Evolutionary conservation across 1,140 invertebrate genomes (phyloP), one percentile per base, ranked within the genome.

Genomic region (Apocrypta bakeri): DNA sequence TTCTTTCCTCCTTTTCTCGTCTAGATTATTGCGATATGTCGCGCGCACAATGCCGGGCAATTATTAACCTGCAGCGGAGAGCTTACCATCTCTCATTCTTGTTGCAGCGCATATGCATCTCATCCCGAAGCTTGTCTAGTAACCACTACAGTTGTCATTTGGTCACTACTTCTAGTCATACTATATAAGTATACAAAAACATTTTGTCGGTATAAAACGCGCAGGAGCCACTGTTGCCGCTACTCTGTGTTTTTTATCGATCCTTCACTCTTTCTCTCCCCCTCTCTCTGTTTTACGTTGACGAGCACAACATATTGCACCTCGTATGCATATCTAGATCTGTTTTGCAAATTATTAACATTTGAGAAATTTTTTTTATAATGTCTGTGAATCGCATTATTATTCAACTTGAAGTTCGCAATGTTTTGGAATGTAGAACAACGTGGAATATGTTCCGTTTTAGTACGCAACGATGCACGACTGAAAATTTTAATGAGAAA

Each of bases 21-120:
- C 81, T 84, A 88, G 87, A 87, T 88, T 87, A 88, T 88, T 86
- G 84, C 86, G 86, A 88, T 88, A 87, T 86, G 84, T 88, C 85
- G 84, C 85, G 79, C 76, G 84, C 85, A 88, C 87, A 88, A 88
- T 88, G 85, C 85, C 85, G 83, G 84, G 85, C 86, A 88, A 88
- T 88, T 88, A 88, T 88, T 88, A 88, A 88, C 85, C 87, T 86
- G 86, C 84, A 79, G 85, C 72, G 86, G 84, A 69, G 78, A 69
- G 78, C 72, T 79, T 73, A 69, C 63, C 27, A 33, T 76, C 25
- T 64, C 27, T 63, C 33, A 11, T 31, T 9, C 69, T 21, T 31
- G 68, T 33, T 21, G 11, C 68, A 2, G 21, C 68, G n/a, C 25
- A 8, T 6, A 48, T 9, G 12, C 2, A 21, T 14, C n/a, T 79